phyloP scores from a whole-genome alignment of 2,113 vertebrate genomes.

The Penelope pileata region DNA sequence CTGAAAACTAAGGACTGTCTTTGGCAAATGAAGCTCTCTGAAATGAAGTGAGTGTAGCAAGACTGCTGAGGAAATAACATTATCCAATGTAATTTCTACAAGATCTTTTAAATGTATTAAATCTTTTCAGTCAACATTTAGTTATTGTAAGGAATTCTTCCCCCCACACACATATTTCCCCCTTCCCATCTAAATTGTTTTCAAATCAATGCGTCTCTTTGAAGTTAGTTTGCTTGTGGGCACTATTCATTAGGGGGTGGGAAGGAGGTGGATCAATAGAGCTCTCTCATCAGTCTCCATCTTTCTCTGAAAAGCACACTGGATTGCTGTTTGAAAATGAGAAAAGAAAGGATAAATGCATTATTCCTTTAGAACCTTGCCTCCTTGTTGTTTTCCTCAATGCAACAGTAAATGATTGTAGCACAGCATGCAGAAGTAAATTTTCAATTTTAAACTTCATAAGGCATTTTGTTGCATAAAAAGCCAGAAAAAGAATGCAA shows the following conservation, averaged over 20 bases:
- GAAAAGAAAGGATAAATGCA: background rate
- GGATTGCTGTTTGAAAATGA: background rate
- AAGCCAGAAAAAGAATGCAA: background rate
- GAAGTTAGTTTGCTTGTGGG: conserved; percentile 44
- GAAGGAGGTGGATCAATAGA: conserved; percentile 45
- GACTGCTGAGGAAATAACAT: background rate
- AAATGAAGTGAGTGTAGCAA: background rate
- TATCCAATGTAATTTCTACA: background rate
- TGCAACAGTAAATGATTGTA: background rate
- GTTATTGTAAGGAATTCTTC: background rate
- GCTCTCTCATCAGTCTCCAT: background rate
- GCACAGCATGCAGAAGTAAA: background rate
- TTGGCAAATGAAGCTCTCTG: background rate
- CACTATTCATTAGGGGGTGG: background rate
- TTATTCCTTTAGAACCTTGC: conserved; percentile 9
- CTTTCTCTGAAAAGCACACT: conserved; percentile 35
- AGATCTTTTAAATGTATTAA: background rate
- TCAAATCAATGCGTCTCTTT: conserved; percentile 43
- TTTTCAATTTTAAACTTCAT: background rate
- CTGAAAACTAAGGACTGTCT: background rate
- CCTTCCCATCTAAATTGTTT: conserved; percentile 25
- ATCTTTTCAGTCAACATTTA: background rate
- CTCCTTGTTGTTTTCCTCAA: background rate
- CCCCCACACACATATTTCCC: background rate
- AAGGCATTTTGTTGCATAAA: background rate